A percentile compares a stretch with the other conserved stretches of the same genome.
phyloP scores from a whole-genome alignment of 2,797 vertebrate species.

The Odontamblyopus rebecca region DNA sequence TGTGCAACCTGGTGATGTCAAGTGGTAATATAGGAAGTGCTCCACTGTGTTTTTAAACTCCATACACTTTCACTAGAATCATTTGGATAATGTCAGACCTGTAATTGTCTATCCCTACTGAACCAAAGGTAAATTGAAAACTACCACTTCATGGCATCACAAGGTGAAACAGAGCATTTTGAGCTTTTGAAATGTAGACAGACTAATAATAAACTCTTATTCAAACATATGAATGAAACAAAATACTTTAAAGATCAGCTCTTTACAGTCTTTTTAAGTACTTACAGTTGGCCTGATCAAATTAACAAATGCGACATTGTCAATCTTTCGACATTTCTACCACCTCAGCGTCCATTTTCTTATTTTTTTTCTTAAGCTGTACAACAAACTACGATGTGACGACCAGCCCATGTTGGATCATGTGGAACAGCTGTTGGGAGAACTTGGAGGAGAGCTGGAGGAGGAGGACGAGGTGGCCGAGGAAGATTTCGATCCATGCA shows the following conservation, averaged over 20 bases:
- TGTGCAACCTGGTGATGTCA: too few relatives aligned
- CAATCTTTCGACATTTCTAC: background rate
- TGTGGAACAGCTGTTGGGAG: conserved; percentile 75
- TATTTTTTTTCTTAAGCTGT: conserved; percentile 61
- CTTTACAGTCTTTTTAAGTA: background rate
- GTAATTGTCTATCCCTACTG: too few relatives aligned
- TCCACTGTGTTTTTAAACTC: too few relatives aligned
- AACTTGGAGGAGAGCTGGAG: conserved; percentile 73
- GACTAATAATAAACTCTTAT: too few relatives aligned
- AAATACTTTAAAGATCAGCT: background rate
- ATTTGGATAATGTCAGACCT: too few relatives aligned
- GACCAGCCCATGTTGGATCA: conserved; percentile 77
- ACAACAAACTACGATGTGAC: conserved; percentile 78
- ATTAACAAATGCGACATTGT: background rate
- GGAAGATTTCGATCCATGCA: conserved; percentile 75
- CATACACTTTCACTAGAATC: too few relatives aligned
- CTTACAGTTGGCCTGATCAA: background rate
- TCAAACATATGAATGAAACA: too few relatives aligned
- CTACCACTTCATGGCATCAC: too few relatives aligned
- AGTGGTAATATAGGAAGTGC: too few relatives aligned
- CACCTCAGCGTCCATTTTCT: background rate
- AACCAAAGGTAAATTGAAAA: too few relatives aligned
- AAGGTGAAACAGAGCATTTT: too few relatives aligned
- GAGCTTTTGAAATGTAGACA: too few relatives aligned
- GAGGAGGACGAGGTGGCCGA: conserved; percentile 65